Evolutionary conservation across 2,888 invertebrate genomes (phyloP), one percentile per base, ranked within the genome.

Genomic region (Epirrhoe tristata): DNA sequence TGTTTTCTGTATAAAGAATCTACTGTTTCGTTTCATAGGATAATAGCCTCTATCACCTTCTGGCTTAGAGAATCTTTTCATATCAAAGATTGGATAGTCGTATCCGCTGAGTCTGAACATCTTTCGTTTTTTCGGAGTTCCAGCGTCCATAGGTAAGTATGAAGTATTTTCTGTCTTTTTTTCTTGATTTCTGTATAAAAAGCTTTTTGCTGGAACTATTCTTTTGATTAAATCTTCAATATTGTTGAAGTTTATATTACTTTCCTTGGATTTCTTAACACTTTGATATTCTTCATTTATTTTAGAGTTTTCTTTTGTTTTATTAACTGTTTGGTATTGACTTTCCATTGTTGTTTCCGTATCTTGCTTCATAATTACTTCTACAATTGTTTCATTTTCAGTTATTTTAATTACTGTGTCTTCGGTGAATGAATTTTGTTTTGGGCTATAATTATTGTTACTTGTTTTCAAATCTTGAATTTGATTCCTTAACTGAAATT

Each of bases 131-230:
- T 87, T 89, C 0, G 73, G 73, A 12, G 81, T 71, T 0, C 82
- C 86, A 1, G 83, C 83, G 55, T 90, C 86, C 94, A 94, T 94
- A 0, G 93, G 93, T 17, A 91, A 76, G 66, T 94, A 94, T 0
- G 93, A 90, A 7, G 88, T 88, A 0, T 81, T 73, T 31, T 81
- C 77, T 74, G 86, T 83, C 64, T 80, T 80, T 48, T 82, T 87
- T 32, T 79, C 76, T 67, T 89, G 87, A 51, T 91, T 84, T 78
- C 92, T 88, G 61, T 94, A 94, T 0, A 94, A 71, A 73, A 93
- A 94, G 69, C 94, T 94, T 72, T 92, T 93, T 0, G 90, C 87
- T 46, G 91, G 90, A 0, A 90, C 89, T 39, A 93, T 80, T 73
- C 78, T 89, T 64, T 86, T 88, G 5, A 93, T 75, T 36, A 93